phyloP scores from a whole-genome alignment of 2,113 vertebrate genomes.

The Mirounga angustirostris region DNA sequence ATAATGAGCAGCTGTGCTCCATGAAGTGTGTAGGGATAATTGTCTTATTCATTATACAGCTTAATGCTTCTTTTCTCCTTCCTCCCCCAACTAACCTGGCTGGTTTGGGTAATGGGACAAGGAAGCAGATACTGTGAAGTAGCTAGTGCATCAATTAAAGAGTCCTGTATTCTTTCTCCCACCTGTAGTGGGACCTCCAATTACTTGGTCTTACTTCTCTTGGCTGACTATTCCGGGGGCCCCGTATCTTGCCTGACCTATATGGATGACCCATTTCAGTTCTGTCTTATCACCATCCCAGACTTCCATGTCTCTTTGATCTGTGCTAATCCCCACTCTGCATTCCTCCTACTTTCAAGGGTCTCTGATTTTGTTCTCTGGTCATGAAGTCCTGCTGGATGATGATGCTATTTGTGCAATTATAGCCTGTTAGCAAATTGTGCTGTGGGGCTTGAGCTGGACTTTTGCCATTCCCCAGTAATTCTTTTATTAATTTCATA shows the following conservation, averaged over 20 bases:
- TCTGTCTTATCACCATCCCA: neutral
- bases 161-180: neutral
- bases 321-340: neutral
- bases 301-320: neutral
- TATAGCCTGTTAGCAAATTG: neutral
- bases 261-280: neutral
- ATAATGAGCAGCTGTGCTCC: neutral
- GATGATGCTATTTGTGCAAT: neutral
- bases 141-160: neutral
- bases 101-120: neutral
- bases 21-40: neutral
- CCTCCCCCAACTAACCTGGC: neutral
- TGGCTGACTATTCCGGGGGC: neutral
- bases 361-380: neutral
- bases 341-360: neutral
- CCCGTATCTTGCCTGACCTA: neutral
- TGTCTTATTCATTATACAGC: neutral
- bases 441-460: neutral
- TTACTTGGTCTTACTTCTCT: neutral
- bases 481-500: neutral
- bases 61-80: neutral
- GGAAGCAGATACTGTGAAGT: neutral
- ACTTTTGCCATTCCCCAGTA: neutral
- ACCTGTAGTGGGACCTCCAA: neutral
- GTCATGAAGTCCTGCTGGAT: neutral